Percentiles rank a stretch among this genome's conserved stretches.
Conservation (phyloP, 2,113 vertebrate species). For the Glaucomys volans region DNA sequence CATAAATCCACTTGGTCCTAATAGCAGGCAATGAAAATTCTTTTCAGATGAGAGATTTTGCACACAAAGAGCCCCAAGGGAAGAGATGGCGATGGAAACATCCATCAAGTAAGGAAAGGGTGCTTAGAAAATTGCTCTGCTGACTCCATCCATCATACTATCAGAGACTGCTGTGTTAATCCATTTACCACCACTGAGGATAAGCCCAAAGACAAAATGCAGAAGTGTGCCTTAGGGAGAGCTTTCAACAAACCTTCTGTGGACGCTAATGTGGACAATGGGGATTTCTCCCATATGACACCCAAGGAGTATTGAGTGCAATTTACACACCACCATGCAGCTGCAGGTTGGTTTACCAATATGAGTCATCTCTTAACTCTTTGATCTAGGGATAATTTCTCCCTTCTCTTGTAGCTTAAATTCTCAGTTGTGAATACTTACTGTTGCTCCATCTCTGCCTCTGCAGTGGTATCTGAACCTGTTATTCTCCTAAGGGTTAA, state of each 20-base stretch:
- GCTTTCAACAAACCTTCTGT: slow-evolving; percentile 46
- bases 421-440: not conserved
- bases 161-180: slow-evolving; percentile 75
- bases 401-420: not conserved
- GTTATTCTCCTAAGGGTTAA: slow-evolving; percentile 16
- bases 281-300: not conserved
- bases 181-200: slow-evolving; percentile 69
- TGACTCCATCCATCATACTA: slow-evolving; percentile 74
- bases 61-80: slow-evolving; percentile 71
- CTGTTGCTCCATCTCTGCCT: not conserved
- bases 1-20: slow-evolving; percentile 72
- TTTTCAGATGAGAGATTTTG: slow-evolving; percentile 69
- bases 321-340: not conserved
- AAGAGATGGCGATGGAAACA: slow-evolving; percentile 65
- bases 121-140: slow-evolving; percentile 74
- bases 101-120: slow-evolving; percentile 75
- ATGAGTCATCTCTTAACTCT: not conserved
- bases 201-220: slow-evolving; percentile 63
- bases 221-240: slow-evolving; percentile 24
- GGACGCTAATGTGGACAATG: not conserved
- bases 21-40: slow-evolving; percentile 66
- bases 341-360: not conserved
- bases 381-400: not conserved
- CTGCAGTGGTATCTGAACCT: not conserved
- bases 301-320: not conserved